These are phyloP conservation scores for Lacerta viridis DNA, from an alignment of 2,797 vertebrate genomes.

Conservation along the genomic window DNA sequence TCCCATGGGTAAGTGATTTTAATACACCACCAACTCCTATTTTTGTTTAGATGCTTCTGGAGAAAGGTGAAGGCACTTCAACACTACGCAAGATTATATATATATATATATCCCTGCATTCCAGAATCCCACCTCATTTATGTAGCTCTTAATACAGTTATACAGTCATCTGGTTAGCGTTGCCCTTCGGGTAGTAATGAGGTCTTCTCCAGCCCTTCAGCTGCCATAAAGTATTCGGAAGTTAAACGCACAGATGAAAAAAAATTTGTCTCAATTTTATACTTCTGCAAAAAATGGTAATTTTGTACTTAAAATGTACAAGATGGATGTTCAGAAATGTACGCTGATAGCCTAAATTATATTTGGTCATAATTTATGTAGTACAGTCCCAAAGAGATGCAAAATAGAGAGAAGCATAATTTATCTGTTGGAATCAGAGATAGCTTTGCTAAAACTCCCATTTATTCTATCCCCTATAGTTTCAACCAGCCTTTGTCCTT, in stretches of 20 bases:
- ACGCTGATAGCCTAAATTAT: slow-evolving; percentile 95
- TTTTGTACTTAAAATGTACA: slow-evolving; percentile 90
- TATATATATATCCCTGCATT: slow-evolving; percentile 50
- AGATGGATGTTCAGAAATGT: slow-evolving; percentile 92
- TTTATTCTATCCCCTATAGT: slow-evolving; percentile 88
- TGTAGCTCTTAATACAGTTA: slow-evolving; percentile 74
- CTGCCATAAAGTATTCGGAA: slow-evolving; percentile 88
- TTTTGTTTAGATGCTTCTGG: slow-evolving; percentile 42
- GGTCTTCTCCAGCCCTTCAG: slow-evolving; percentile 84
- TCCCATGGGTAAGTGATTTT: slow-evolving; percentile 41
- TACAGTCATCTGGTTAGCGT: slow-evolving; percentile 73
- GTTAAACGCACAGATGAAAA: slow-evolving; percentile 86
- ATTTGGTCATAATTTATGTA: slow-evolving; percentile 97
- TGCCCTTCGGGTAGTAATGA: slow-evolving; percentile 85
- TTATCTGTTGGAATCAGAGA: slow-evolving; percentile 92
- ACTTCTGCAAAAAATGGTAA: slow-evolving; percentile 88
- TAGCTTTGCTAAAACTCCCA: slow-evolving; percentile 89
- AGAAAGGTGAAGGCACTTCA: slow-evolving; percentile 57
- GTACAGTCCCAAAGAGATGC: slow-evolving; percentile 90
- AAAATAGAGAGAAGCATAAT: slow-evolving; percentile 88
- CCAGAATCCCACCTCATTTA: slow-evolving; percentile 55
- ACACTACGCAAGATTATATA: slow-evolving; percentile 46
- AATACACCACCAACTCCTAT: slow-evolving; percentile 43
- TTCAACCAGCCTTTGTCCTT: slow-evolving; percentile 83
- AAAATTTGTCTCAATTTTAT: slow-evolving; percentile 88